Base-by-base conservation (phyloP, 1,140 invertebrate species). In the Littorina saxatilis region DNA sequence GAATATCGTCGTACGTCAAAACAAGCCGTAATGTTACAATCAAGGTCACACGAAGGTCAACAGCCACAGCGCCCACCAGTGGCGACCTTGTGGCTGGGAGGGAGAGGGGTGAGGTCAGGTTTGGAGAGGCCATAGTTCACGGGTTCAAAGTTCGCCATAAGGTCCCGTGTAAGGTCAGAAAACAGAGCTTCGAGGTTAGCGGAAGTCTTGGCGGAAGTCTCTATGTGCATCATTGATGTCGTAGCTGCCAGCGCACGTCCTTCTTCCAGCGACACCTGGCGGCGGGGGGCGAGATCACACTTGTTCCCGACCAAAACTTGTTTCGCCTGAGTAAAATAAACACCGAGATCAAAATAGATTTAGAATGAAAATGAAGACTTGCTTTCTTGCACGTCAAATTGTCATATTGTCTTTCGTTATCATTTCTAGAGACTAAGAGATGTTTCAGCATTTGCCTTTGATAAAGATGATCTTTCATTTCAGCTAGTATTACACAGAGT, bases 231-330 rank as follows among this genome's bases (percentile, higher is more conserved):
- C 37, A 77, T 50, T 40, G 52, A 40, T 40, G 1, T 11, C 3
- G 17, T 43, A 7, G 75, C 27, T 5, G 80, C 80, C 35, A 82
- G 20, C 20, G 61, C 61, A 2, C 29, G n/a, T 4, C 58, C 80
- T n/a, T n/a, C 66, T 20, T 82, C 74, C 35, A 13, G 20, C 11
- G 40, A 29, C 58, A 82, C 74, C 39, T 68, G 39, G 13, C 80
- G 58, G 0, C 35, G 17, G 32, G 4, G 7, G 0, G 27, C 43
- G 43, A 77, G 40, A 47, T 82, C 80, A 66, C 55, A 40, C n/a
- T 78, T 78, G 76, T 78, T 78, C n/a, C 76, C 76, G 35, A 78
- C 76, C n/a, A 78, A 58, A 23, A 74, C 52, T 37, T 73, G 23
- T 23, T 61, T 35, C 9, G 58, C 32, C 52, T 52, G 55, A 2